Evolutionary conservation across 2,888 invertebrate genomes (phyloP).

Genomic region (Erebia epiphron): DNA sequence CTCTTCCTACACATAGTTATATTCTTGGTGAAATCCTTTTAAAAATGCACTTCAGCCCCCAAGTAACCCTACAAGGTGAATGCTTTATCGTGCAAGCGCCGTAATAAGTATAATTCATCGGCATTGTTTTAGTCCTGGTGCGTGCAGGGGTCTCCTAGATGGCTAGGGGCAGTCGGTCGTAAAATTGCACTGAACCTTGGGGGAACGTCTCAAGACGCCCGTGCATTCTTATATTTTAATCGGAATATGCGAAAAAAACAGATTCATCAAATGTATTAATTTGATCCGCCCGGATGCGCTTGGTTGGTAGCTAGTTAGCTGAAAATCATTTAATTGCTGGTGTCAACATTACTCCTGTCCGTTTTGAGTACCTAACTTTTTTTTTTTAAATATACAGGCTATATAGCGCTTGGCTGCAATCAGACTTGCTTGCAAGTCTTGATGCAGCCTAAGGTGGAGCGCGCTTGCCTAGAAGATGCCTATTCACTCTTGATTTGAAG

Average conservation of each 20-base stretch:
- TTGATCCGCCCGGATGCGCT: too few species aligned
- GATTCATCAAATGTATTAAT: background rate
- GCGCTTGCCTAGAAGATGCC: too few species aligned
- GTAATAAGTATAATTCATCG: constrained; percentile 39
- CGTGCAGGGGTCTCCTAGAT: constrained; percentile 53
- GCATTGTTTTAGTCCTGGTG: constrained; percentile 54
- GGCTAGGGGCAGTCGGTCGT: constrained; percentile 71
- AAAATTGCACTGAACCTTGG: constrained; percentile 77
- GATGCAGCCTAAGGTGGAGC: too few species aligned
- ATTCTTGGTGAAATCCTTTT: background rate
- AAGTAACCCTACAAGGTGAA: constrained; percentile 24
- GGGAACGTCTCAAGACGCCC: constrained; percentile 77
- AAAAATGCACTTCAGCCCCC: background rate
- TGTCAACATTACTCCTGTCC: too few species aligned
- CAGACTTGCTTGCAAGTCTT: too few species aligned
- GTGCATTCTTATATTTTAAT: constrained; percentile 69
- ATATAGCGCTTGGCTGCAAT: too few species aligned
- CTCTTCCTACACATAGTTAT: too few species aligned
- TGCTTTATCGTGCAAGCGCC: constrained; percentile 25
- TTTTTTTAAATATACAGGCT: too few species aligned
- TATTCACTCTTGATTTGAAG: too few species aligned
- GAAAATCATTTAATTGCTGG: too few species aligned
- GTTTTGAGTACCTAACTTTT: too few species aligned
- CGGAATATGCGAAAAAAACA: constrained; percentile 52
- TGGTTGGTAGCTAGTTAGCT: too few species aligned